These are phyloP conservation scores for Paracentrotus lividus DNA, from an alignment of 53 echinoderm and acorn worm species.

Conservation along the genomic window DNA sequence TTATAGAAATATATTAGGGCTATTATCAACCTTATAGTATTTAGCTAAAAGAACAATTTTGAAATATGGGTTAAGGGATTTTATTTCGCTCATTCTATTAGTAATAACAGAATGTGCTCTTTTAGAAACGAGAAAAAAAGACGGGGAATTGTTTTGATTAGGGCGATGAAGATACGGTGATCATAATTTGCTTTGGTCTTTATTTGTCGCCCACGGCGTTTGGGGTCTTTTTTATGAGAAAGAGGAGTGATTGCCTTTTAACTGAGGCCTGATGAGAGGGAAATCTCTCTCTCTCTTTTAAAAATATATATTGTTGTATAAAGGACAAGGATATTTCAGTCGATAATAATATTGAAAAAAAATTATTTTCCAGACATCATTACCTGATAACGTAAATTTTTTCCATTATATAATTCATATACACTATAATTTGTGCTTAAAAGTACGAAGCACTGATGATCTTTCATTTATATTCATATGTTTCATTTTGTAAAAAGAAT, in stretches of 20 bases:
- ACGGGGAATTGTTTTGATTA: conserved; percentile 51
- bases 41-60: conserved; percentile 18
- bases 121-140: conserved; percentile 39
- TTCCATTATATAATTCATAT: no score
- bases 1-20: conserved; percentile 48
- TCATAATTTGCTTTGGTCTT: conserved; percentile 25
- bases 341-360: conserved; percentile 5
- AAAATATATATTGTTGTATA: not conserved
- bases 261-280: conserved; percentile 35
- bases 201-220: conserved; percentile 64
- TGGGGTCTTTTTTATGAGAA: conserved; percentile 29
- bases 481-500: no score
- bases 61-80: conserved; percentile 56
- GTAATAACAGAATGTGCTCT: conserved; percentile 49
- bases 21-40: not conserved
- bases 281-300: not conserved
- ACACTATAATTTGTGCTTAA: not conserved
- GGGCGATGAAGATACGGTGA: conserved; percentile 42
- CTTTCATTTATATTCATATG: not conserved
- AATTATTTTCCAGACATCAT: not conserved
- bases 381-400: not conserved
- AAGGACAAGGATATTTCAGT: not conserved
- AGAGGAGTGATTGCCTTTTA: conserved; percentile 38
- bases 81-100: conserved; percentile 57
- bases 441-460: not conserved